Base-by-base conservation (phyloP, 2,113 vertebrate species). In the Bambusicola thoracicus region DNA sequence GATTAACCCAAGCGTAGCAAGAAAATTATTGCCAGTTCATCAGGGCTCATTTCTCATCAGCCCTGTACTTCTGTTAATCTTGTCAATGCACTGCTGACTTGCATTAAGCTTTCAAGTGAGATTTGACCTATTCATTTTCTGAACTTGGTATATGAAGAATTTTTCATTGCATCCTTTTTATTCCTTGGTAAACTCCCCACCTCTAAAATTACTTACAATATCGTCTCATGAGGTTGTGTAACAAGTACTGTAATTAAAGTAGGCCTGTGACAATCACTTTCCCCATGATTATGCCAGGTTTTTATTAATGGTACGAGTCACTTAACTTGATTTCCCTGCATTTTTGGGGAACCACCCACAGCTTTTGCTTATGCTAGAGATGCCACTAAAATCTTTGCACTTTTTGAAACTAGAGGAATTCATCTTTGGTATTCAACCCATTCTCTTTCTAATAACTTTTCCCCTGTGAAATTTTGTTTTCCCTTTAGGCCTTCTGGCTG, bases 201-300 rank as follows among this genome's bases (percentile, higher is more conserved):
- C 44, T 84, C 62, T 59, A 13, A 53, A 79, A 63, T 75, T 8
- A 41, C 43, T 81, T 85, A 20, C 13, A 24, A 38, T 49, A n/a
- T 22, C 6, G 8, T 87, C 86, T 79, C 55, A 18, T 38, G 29
- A 74, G 67, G 20, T 41, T 69, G 5, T 75, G 69, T 79, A 58
- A 76, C n/a, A 65, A 67, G 8, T 43, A 21, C 40, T 69, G 44
- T 79, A 84, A 63, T 74, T 87, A 62, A 89, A 80, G 11, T 6
- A 62, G 44, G 53, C 30, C 75, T 58, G 55, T 0, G 0, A 17
- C 16, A 40, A 40, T 66, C 0, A 0, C 13, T 87, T 86, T 62
- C 58, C 53, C 21, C 2, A 0, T 68, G 51, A 48, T 70, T 16
- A 11, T 87, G 41, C 30, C 51, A 83, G 25, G 84, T 44, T 59